Conservation (phyloP, 2,888 invertebrate species). For the Eupithecia abbreviata region DNA sequence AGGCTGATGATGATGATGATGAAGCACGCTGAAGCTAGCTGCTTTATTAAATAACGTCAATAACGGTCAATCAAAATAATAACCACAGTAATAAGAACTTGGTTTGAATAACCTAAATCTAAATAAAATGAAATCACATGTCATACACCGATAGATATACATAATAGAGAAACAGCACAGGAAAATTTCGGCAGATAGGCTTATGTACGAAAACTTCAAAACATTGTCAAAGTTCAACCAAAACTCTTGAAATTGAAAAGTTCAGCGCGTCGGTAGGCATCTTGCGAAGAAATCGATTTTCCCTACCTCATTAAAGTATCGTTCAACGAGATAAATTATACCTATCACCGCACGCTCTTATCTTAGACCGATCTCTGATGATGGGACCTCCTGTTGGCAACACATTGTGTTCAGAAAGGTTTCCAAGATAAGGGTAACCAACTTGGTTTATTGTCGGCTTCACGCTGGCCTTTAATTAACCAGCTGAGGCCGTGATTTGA, state of each 20-base stretch:
- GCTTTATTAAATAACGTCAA: too few relatives aligned
- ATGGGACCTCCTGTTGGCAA: slow-evolving; percentile 6
- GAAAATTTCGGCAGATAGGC: neutral
- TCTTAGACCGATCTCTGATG: neutral
- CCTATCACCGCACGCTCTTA: neutral
- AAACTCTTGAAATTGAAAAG: neutral
- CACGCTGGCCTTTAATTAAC: slow-evolving; percentile 38
- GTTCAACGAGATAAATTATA: neutral
- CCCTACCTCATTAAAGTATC: neutral
- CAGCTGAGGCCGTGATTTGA: slow-evolving; percentile 26
- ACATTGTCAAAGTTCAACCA: neutral
- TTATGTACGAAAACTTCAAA: neutral
- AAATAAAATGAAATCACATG: too few relatives aligned
- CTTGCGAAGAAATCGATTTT: neutral
- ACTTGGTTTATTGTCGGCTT: slow-evolving; percentile 26
- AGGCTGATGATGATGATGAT: too few relatives aligned
- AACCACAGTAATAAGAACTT: too few relatives aligned
- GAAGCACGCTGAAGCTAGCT: too few relatives aligned
- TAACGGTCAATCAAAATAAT: too few relatives aligned
- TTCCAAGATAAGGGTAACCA: slow-evolving; percentile 25
- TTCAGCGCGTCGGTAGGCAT: neutral
- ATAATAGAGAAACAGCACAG: neutral
- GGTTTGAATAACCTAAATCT: too few relatives aligned
- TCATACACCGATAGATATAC: too few relatives aligned
- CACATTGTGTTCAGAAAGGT: slow-evolving; percentile 19